phyloP scores from a whole-genome alignment of 2,113 vertebrate genomes.

The Phocoena sinus region DNA sequence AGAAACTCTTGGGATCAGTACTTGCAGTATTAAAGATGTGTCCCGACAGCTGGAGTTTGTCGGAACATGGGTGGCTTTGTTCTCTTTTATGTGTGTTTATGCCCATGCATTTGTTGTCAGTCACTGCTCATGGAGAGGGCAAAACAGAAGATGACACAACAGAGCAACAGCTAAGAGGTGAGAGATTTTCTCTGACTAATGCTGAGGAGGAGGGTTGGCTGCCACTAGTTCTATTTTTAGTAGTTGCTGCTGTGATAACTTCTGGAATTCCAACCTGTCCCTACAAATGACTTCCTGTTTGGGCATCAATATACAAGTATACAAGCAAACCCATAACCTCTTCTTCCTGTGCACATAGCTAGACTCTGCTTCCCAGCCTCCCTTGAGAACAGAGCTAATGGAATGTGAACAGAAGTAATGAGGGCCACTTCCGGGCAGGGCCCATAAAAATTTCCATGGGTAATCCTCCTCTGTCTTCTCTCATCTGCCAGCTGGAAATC shows the following conservation, averaged over 20 bases:
- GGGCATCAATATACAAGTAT: background rate
- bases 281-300: background rate
- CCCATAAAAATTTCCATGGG: background rate
- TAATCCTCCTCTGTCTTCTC: background rate
- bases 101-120: background rate
- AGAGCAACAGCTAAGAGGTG: background rate
- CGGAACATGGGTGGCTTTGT: background rate
- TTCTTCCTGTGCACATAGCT: background rate
- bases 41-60: constrained; percentile 13
- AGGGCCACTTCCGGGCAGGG: background rate
- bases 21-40: background rate
- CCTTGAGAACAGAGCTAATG: background rate
- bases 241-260: background rate
- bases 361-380: background rate
- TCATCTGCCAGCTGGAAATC: background rate
- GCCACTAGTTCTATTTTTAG: background rate
- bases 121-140: background rate
- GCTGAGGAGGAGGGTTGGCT: background rate
- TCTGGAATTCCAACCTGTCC: background rate
- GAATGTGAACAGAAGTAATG: background rate
- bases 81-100: background rate
- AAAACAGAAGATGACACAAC: background rate
- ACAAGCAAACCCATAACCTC: background rate
- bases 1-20: constrained; percentile 27
- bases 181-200: background rate